Evolutionary conservation across 2,888 invertebrate species (phyloP), one percentile per base, ranked within the genome.

Genomic region (Sipha maydis): DNA sequence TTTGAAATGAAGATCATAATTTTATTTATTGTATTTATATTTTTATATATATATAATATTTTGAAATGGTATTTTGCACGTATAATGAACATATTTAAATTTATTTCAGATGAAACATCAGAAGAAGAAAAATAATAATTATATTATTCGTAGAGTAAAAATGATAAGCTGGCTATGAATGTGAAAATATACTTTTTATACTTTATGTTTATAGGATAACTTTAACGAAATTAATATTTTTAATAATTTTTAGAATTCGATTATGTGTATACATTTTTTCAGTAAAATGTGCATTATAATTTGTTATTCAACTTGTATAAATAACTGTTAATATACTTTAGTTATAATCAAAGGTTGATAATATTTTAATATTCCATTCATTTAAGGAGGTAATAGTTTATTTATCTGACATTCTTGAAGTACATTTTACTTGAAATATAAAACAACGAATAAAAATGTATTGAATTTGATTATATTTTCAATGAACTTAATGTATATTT

Each of bases 121-220:
- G 86, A 80, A 56, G 86, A 86, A 86, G 86, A 86, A 80, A 73
- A 86, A 38, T 61, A 86, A 38, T 61, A 28, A 85, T 69, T 34
- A 34, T 34, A 48, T 76, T 78, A 48, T n/a, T 4, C 19, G 19
- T 38, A 54, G 1, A 14, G 31, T 41, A 84, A 61, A 41, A n/a
- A 38, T n/a, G 11, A 48, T 48, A 8, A 11, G 3, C 11, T 7
- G 69, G 11, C 25, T 31, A 73, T 54, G 19, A 31, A 48, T 28
- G 31, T 17, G 31, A 71, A 38, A 61, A 71, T 71, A 25, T 48
- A 54, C 17, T 31, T 41, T 21, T 34, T 8, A 38, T 71, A 83
- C 25, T 80, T 67, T 48, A 48, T 56, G n/a, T 25, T 73, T 54
- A 17, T 73, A 71, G 4, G 34, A 83, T 25, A 28, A 28, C 48